These are phyloP conservation scores for Campaea margaritaria DNA, from an alignment of 2,888 invertebrate genomes.

Conservation along the genomic window DNA sequence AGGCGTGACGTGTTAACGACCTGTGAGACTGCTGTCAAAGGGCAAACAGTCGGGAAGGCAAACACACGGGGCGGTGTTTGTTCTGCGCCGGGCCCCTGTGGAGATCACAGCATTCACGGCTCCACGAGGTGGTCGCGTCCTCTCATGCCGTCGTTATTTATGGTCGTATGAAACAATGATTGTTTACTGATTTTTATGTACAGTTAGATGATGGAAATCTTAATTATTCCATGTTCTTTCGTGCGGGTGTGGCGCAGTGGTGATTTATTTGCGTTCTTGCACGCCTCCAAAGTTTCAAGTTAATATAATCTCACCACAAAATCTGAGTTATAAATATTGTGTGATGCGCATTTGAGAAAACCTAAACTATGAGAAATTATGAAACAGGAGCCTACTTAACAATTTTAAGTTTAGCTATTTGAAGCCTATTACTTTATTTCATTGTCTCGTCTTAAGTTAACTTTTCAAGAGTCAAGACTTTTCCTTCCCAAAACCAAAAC, in stretches of 20 bases:
- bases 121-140: slow-evolving; percentile 66
- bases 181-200: slow-evolving; percentile 18
- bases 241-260: background rate
- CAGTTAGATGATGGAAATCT: background rate
- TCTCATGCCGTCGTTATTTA: slow-evolving; percentile 36
- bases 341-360: too few species aligned
- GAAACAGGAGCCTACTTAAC: too few species aligned
- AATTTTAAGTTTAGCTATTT: too few species aligned
- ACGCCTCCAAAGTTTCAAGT: too few species aligned
- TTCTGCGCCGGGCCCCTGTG: slow-evolving; percentile 65
- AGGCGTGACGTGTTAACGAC: slow-evolving; percentile 81
- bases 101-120: slow-evolving; percentile 49
- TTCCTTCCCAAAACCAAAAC: too few species aligned
- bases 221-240: background rate
- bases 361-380: too few species aligned
- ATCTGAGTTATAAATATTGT: too few species aligned
- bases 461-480: too few species aligned
- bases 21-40: slow-evolving; percentile 84
- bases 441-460: too few species aligned
- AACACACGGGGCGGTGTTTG: slow-evolving; percentile 69
- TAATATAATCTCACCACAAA: too few species aligned
- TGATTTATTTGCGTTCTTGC: too few species aligned
- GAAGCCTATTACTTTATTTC: too few species aligned
- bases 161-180: slow-evolving; percentile 32
- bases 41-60: slow-evolving; percentile 72